Base-by-base conservation (phyloP, 2,888 invertebrate genomes). In the Drosophila paramelanica region DNA sequence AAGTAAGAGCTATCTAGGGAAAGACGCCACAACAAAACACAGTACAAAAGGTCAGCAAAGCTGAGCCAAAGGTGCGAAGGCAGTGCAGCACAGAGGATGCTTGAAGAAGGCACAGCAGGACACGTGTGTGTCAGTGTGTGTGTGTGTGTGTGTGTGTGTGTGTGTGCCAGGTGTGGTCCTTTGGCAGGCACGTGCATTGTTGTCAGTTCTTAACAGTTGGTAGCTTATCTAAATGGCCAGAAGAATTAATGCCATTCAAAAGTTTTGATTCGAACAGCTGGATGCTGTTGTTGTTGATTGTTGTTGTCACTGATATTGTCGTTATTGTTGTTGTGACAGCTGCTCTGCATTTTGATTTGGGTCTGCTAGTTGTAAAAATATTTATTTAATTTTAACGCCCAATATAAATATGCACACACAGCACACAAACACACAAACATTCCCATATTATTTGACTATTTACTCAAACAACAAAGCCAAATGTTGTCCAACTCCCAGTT, bases 281-380 rank as follows among this genome's bases (percentile, higher is more conserved):
- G 46, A 43, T 39, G n/a, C 13, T 42, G 31, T 2, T 43, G 25
- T 10, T 50, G n/a, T 27, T 50, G 13, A 17, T 46, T 50, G 13
- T 25, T 46, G 25, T 5, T 39, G 14, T 20, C 20, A 20, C 20
- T 50, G 20, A 17, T 50, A 8, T 25, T 46, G 25, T 6, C 14
- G 14, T 47, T 52, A 42, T 27, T 52, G 43, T n/a, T 59, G 50
- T 23, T 62, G 56, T 67, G 79, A 62, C 77, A 77, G 78, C 79
- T 78, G 79, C 42, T 74, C 61, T 50, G 67, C 69, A 71, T 69
- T 83, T 81, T 88, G 85, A 88, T 88, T 79, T 81, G 85, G 83
- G 79, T 85, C 50, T 53, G 45, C 6, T 11, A 13, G 6, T 25
- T 42, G 49, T 43, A 70, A 66, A 80, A 86, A 86, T 81, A 83